Base-by-base conservation (phyloP, 2,113 vertebrate species). In the Calyptommatus sinebrachiatus region DNA sequence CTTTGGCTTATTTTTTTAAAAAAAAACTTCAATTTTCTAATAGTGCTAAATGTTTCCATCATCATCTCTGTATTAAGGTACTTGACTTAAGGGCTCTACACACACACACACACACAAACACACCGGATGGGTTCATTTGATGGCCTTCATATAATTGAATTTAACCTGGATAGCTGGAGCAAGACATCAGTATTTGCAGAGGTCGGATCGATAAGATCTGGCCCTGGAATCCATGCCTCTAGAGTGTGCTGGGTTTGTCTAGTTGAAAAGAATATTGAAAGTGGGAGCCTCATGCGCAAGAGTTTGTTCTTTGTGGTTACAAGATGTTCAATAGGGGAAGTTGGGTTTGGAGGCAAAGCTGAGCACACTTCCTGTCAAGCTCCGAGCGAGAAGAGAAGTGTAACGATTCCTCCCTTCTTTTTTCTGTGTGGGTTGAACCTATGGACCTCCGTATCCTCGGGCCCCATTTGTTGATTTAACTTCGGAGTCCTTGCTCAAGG, bases 281-380 rank as follows among this genome's bases (percentile, higher is more conserved):
- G n/a, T 50, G 24, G 18, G 29, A 12, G 4, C 2, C 61, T 74
- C 61, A 3, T 69, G 53, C 26, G 66, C 73, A 75, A 69, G 50
- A 26, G 26, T 77, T 87, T 87, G 81, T 84, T 86, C 72, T 73
- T 89, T 94, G 92, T 86, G 93, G 92, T 93, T 93, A 87, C 76
- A 86, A 86, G 92, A 92, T 89, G 92, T 86, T 91, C 63, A 87
- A 69, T 83, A 89, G 90, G 92, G 93, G 94, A 94, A 94, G 92
- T 81, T 83, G 90, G 88, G 91, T 89, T 88, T 80, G 35, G 50
- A 69, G 81, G 84, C 83, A 61, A 74, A 78, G 84, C 85, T 73
- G 45, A 76, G 78, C 77, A 7, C 22, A 87, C 88, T 91, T 90
- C 92, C 92, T 93, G 88, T 79, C 22, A 1, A 18, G 46, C 18